Conservation (phyloP, 2,888 invertebrate genomes). For the Loripinus fragilis region DNA sequence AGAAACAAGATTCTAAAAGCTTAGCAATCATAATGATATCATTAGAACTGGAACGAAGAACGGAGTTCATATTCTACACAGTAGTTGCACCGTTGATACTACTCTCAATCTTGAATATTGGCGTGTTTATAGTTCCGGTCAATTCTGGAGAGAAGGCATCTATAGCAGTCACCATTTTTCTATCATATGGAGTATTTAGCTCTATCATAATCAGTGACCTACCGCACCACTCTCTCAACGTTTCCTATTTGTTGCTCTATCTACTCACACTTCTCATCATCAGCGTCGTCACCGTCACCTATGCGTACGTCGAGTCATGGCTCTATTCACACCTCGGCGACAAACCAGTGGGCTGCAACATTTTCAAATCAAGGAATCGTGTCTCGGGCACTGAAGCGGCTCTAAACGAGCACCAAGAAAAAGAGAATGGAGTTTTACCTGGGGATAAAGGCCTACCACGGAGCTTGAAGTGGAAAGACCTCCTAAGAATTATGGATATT, state of each 20-base stretch:
- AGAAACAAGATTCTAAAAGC: neutral
- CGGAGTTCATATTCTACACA: constrained; percentile 49
- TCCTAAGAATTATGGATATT: neutral
- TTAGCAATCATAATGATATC: neutral
- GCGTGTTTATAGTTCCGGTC: constrained; percentile 54
- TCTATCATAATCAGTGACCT: constrained; percentile 50
- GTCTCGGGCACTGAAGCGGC: neutral
- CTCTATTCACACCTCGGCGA: neutral
- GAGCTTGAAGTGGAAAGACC: neutral
- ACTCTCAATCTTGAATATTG: constrained; percentile 50
- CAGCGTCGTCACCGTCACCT: neutral
- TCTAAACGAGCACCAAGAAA: neutral
- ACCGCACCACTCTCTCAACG: constrained; percentile 44
- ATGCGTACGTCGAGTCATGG: neutral
- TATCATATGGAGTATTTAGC: constrained; percentile 57
- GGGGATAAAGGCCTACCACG: neutral
- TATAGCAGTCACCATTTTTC: constrained; percentile 55
- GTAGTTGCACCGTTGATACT: constrained; percentile 50
- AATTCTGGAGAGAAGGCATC: constrained; percentile 58
- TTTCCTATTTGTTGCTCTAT: neutral
- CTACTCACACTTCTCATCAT: neutral
- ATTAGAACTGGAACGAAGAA: constrained; percentile 38
- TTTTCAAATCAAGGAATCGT: neutral
- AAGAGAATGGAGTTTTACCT: neutral
- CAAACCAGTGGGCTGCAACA: neutral